A percentile compares a stretch with the other conserved stretches of the same genome.
Conservation (phyloP, 2,797 vertebrate species). For the Semotilus atromaculatus region DNA sequence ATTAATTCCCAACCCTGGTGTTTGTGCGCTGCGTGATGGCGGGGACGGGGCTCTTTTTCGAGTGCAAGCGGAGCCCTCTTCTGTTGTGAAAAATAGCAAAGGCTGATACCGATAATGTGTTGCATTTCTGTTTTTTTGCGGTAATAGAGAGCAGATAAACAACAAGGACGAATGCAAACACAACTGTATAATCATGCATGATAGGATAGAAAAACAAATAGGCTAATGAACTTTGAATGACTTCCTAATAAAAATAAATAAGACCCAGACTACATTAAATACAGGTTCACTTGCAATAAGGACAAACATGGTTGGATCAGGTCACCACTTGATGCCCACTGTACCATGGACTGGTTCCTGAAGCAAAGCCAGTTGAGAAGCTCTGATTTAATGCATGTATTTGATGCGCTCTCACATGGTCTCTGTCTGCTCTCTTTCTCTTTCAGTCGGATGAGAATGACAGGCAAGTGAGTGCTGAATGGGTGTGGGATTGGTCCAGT, state of each 20-base stretch:
- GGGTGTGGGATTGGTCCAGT: slow-evolving; percentile 83
- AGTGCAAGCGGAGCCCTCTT: too few relatives aligned
- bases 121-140: too few relatives aligned
- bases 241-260: too few relatives aligned
- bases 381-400: background rate
- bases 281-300: background rate
- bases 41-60: too few relatives aligned
- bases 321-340: background rate
- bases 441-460: slow-evolving; percentile 72
- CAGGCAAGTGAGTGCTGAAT: slow-evolving; percentile 71
- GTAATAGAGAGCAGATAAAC: too few relatives aligned
- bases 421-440: background rate
- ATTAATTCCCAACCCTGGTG: background rate
- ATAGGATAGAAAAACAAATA: background rate
- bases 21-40: too few relatives aligned
- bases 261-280: background rate
- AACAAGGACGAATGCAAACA: too few relatives aligned
- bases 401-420: background rate
- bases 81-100: background rate
- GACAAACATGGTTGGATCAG: background rate
- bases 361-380: background rate
- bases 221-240: background rate
- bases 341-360: background rate
- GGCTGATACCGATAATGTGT: background rate
- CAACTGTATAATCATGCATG: background rate